Evolutionary conservation across 2,888 invertebrate genomes (phyloP).

Genomic region (Drosophila affinis): DNA sequence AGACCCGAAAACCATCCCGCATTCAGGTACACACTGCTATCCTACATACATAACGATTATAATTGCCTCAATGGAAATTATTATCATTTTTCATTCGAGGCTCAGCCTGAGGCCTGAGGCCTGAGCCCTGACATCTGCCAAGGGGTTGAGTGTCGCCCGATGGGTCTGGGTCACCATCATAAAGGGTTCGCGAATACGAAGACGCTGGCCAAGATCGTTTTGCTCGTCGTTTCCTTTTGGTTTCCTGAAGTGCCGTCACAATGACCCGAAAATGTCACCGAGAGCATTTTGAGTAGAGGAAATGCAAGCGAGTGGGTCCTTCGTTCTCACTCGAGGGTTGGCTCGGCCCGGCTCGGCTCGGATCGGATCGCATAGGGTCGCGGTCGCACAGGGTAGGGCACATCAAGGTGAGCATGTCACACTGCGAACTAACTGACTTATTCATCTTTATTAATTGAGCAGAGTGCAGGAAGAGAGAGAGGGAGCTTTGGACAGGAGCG

Average conservation of each 20-base stretch:
- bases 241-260: slow-evolving; percentile 36
- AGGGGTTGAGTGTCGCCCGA: not conserved
- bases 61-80: slow-evolving; percentile 63
- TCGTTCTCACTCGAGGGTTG: not conserved
- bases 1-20: slow-evolving; percentile 14
- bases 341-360: not conserved
- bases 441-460: slow-evolving; percentile 64
- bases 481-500: not conserved
- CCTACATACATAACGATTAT: slow-evolving; percentile 39
- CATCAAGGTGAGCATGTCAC: slow-evolving; percentile 62
- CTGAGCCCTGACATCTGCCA: slow-evolving; percentile 37
- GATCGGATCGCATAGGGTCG: not conserved
- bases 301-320: not conserved
- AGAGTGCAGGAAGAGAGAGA: not conserved
- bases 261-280: slow-evolving; percentile 32
- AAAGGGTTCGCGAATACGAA: slow-evolving; percentile 7
- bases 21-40: slow-evolving; percentile 23
- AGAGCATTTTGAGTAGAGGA: slow-evolving; percentile 8
- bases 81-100: slow-evolving; percentile 78
- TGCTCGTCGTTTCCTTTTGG: not conserved
- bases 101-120: slow-evolving; percentile 10
- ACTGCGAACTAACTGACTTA: slow-evolving; percentile 41
- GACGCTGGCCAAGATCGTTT: slow-evolving; percentile 27
- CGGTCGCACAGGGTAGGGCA: slow-evolving; percentile 22
- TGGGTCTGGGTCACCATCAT: slow-evolving; percentile 3